Evolutionary conservation across 2,888 invertebrate genomes (phyloP), one percentile per base, ranked within the genome.

Genomic region (Platycnemis pennipes): DNA sequence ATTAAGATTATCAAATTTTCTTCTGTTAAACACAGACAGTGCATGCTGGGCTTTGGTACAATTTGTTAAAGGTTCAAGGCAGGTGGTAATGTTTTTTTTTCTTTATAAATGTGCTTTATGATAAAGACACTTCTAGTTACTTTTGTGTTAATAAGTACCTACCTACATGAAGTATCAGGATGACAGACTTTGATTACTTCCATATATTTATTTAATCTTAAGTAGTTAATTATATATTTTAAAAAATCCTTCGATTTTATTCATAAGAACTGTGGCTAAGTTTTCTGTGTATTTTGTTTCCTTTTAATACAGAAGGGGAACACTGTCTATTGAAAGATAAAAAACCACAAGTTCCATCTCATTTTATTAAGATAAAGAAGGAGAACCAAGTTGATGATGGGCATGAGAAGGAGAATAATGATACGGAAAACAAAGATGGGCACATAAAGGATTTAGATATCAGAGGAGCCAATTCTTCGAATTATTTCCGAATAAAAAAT

Each of bases 401-500:
- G 13, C 4, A 63, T 22, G 63, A n/a, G 13, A 13, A 63, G n/a
- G 91, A 91, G 11, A 63, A 91, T 44, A 42, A 42, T 42, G 26
- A 89, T 5, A 16, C 2, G 3, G 89, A 37, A 56, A 37, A 89
- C 37, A 77, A 53, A 56, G 53, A 31, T 16, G 7, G 37, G 44
- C 44, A 37, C 31, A 13, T 26, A 8, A 87, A 53, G 26, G 87
- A 53, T 42, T 77, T 37, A 37, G 45, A n/a, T 31, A 26, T n/a
- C 26, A 49, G 16, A 13, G 31, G 37, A 37, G 53, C 16, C 37
- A 56, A 31, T 31, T 37, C 56, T 13, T 45, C 46, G 3, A 96
- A 97, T 63, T 97, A 98, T 96, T 98, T 97, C 95, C 96, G 97
- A 22, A 96, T 97, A 56, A 95, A 97, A 19, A 98, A 98, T 96